Percentiles rank a stretch among this genome's conserved stretches.
Conservation (phyloP, 2,113 vertebrate species). For the Oplegnathus fasciatus region DNA sequence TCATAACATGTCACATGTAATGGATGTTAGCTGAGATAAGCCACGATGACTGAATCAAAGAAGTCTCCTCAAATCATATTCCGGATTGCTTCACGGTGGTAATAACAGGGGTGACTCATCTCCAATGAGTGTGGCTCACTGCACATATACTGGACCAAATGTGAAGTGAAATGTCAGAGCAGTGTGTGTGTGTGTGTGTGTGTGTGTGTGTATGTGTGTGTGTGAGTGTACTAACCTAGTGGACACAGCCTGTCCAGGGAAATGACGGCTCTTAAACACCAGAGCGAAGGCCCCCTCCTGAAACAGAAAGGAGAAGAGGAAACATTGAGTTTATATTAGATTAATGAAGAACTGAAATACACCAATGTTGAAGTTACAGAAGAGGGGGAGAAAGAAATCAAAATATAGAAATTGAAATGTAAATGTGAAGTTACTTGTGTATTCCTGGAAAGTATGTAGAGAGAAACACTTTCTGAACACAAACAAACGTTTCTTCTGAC, state of each 20-base stretch:
- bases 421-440: neutral
- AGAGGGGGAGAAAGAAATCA: neutral
- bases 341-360: slow-evolving; percentile 16
- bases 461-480: slow-evolving; percentile 36
- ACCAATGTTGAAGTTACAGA: neutral
- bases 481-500: slow-evolving; percentile 48
- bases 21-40: slow-evolving; percentile 12
- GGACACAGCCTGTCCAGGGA: slow-evolving; percentile 92
- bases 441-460: slow-evolving; percentile 20
- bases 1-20: slow-evolving; percentile 6
- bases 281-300: slow-evolving; percentile 96
- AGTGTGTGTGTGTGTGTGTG: slow-evolving; percentile 18
- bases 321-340: slow-evolving; percentile 18
- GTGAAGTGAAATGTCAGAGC: slow-evolving; percentile 1
- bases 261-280: slow-evolving; percentile 96
- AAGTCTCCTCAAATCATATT: slow-evolving; percentile 31
- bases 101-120: slow-evolving; percentile 50
- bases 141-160: neutral
- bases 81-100: slow-evolving; percentile 44
- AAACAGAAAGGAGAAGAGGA: slow-evolving; percentile 39
- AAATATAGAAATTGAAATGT: neutral
- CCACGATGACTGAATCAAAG: slow-evolving; percentile 8
- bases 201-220: too few species aligned
- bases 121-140: neutral
- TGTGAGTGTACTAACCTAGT: slow-evolving; percentile 88